Conservation (phyloP, 2,113 vertebrate species). For the Chaetops frenatus region DNA sequence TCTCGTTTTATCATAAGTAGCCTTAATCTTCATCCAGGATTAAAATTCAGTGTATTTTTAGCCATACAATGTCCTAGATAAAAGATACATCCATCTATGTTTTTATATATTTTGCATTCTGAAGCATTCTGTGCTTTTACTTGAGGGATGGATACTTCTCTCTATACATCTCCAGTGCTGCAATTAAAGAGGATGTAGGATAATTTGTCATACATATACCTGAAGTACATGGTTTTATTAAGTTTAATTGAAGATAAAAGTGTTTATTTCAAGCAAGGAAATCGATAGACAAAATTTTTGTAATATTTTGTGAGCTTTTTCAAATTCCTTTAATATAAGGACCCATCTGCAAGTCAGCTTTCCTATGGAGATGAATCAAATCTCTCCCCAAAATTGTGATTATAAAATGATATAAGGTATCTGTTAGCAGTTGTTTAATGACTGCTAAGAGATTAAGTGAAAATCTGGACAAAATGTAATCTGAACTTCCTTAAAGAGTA, state of each 20-base stretch:
- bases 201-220: background rate
- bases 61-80: conserved; percentile 73
- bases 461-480: background rate
- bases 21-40: conserved; percentile 83
- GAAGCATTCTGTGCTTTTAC: background rate
- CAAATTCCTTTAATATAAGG: background rate
- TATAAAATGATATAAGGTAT: background rate
- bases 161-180: background rate
- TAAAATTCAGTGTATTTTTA: conserved; percentile 80
- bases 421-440: background rate
- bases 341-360: background rate
- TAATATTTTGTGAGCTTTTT: background rate
- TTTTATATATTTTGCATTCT: conserved; percentile 12
- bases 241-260: background rate
- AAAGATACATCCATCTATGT: conserved; percentile 18
- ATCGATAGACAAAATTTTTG: background rate
- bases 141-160: background rate
- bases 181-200: background rate
- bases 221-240: background rate
- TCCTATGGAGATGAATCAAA: background rate
- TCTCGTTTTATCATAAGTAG: conserved; percentile 70
- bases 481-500: background rate
- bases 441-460: background rate
- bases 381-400: background rate
- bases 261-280: background rate